A percentile compares a stretch with the other conserved stretches of the same genome.
Conservation (phyloP, 1,140 invertebrate genomes). For the Calycopis cecrops region DNA sequence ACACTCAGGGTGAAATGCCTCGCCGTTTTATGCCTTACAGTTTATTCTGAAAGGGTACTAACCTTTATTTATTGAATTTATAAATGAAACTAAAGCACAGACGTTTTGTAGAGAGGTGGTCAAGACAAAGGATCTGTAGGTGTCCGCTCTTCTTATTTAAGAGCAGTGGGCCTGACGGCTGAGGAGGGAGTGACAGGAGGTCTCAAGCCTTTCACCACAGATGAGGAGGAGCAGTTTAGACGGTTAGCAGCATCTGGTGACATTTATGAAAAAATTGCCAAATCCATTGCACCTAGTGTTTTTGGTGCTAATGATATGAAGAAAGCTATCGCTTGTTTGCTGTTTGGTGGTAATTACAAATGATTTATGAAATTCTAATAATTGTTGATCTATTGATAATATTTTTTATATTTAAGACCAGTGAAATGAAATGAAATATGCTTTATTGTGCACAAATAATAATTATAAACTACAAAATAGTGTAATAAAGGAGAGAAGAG, state of each 20-base stretch:
- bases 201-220: constrained; percentile 77
- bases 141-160: constrained; percentile 94
- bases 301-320: constrained; percentile 97
- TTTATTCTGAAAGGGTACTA: constrained; percentile 94
- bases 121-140: constrained; percentile 93
- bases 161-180: constrained; percentile 94
- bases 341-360: constrained; percentile 84
- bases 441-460: no score
- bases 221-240: constrained; percentile 95
- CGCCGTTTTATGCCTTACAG: constrained; percentile 94
- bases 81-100: neutral
- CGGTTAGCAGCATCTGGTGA: constrained; percentile 89
- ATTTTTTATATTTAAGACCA: no score
- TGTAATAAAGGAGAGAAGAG: no score
- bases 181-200: constrained; percentile 88
- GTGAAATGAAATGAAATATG: no score
- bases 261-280: constrained; percentile 92
- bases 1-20: constrained; percentile 99
- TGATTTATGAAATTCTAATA: neutral
- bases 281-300: constrained; percentile 97
- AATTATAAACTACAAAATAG: no score
- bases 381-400: no score
- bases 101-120: constrained; percentile 72
- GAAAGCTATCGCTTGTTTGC: constrained; percentile 95
- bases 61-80: no score